Base-by-base conservation (phyloP, 92 coral and sea anemone genomes). In the Parazoanthus darwini region DNA sequence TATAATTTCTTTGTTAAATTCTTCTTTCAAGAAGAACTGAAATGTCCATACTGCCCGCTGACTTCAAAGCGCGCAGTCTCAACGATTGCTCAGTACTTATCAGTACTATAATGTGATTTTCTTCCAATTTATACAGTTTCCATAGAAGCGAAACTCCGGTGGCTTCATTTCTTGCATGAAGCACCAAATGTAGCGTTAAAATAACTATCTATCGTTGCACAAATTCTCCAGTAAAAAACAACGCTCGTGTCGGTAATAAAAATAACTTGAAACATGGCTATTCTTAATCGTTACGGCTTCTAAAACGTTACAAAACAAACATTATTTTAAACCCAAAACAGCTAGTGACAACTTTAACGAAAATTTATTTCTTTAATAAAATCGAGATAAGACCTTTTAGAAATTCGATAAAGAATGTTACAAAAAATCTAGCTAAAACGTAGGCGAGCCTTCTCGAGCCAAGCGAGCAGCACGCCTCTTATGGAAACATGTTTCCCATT, bases 261-360 rank as follows among this genome's bases (percentile, higher is more conserved):
- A 84, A 84, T 84, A 84, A 84, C 87, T 44, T 84, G 87, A 46
- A 70, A 71, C 79, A 71, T 84, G 26, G 65, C 79, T 70, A 68
- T 42, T 84, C 71, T 73, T 73, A 80, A 56, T 71, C 26, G 4
- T 68, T 82, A 67, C 20, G 25, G 65, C 29, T 42, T 48, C 7
- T 70, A n/a, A 70, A 67, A 72, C 25, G 46, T 84, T 84, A 71
- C 51, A 84, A 84, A 84, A 84, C 46, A 84, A 84, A 54, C 44
- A 44, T 71, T 42, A 68, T 44, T 35, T 56, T 29, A 84, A 46
- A 48, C 66, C 33, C 72, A 68, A 43, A 44, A 39, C 9, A 66
- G 25, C 26, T n/a, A 5, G 65, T 13, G 46, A 22, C 26, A 44
- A 84, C 46, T 80, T 80, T 50, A 80, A 80, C 83, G 37, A 58